Evolutionary conservation across 2,113 vertebrate species (phyloP).

Genomic region (Vicugna pacos): DNA sequence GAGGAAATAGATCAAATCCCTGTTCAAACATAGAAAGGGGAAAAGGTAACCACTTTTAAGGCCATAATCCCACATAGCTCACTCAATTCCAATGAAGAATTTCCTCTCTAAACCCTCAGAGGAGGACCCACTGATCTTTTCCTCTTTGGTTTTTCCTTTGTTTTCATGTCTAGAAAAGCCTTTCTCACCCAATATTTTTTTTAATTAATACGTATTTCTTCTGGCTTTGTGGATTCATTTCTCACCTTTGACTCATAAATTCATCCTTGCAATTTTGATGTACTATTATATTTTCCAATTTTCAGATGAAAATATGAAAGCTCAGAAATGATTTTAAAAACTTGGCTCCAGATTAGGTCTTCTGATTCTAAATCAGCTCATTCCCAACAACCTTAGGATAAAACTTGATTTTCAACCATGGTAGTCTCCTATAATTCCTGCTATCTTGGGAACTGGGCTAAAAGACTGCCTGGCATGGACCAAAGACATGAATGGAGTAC

Average conservation of each 20-base stretch:
- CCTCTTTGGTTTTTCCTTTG: not conserved
- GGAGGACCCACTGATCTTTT: not conserved
- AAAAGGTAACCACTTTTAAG: not conserved
- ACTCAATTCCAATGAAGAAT: not conserved
- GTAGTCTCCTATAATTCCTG: not conserved
- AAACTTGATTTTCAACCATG: conserved; percentile 22
- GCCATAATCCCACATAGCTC: not conserved
- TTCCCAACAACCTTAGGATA: not conserved
- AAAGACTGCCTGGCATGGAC: not conserved
- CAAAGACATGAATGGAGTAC: not conserved
- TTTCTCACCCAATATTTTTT: not conserved
- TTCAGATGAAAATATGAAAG: conserved; percentile 10
- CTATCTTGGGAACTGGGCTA: not conserved
- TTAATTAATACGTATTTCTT: not conserved
- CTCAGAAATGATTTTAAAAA: conserved; percentile 52
- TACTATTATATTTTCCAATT: not conserved
- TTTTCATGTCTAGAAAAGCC: not conserved
- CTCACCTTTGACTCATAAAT: conserved; percentile 46
- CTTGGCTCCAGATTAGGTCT: not conserved
- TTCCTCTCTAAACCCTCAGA: not conserved
- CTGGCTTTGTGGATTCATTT: not conserved
- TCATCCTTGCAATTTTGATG: not conserved
- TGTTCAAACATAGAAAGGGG: not conserved
- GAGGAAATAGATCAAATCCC: not conserved
- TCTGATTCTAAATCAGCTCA: not conserved